A percentile compares a stretch with the other conserved stretches of the same genome.
These are phyloP conservation scores for Araneus ventricosus DNA, from an alignment of 1,140 invertebrate genomes.

Conservation along the genomic window DNA sequence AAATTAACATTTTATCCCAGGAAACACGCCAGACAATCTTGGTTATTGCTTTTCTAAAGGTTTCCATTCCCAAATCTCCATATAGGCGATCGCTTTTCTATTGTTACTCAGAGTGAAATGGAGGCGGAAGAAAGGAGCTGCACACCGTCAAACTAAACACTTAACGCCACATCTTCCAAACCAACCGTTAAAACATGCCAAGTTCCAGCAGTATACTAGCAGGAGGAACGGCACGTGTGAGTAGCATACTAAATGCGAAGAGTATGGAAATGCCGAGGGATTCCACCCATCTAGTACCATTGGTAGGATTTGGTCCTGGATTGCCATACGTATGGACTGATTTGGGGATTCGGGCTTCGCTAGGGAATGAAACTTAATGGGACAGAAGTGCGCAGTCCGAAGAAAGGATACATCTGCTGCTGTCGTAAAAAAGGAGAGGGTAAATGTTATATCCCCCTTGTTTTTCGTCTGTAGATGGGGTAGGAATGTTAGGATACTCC, in stretches of 20 bases:
- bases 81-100: background rate
- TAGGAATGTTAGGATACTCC: conserved; percentile 22
- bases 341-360: conserved; percentile 17
- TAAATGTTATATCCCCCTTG: conserved; percentile 13
- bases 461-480: conserved; percentile 8
- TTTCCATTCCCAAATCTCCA: background rate
- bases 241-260: conserved; percentile 35
- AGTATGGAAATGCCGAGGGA: conserved; percentile 51
- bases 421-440: conserved; percentile 54
- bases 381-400: background rate
- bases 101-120: background rate
- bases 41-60: background rate
- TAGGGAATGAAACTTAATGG: conserved; percentile 57
- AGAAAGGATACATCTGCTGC: background rate
- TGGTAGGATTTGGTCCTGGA: background rate
- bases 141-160: conserved; percentile 5
- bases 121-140: background rate
- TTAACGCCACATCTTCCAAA: conserved; percentile 5
- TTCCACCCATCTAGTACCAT: background rate
- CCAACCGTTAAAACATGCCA: conserved; percentile 8
- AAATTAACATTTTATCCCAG: background rate
- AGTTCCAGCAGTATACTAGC: background rate
- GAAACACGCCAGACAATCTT: background rate
- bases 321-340: conserved; percentile 66
- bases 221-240: background rate